A percentile compares a stretch with the other conserved stretches of the same genome.
These are phyloP conservation scores for Leuciscus waleckii DNA, from an alignment of 2,797 vertebrate species.

Conservation along the genomic window DNA sequence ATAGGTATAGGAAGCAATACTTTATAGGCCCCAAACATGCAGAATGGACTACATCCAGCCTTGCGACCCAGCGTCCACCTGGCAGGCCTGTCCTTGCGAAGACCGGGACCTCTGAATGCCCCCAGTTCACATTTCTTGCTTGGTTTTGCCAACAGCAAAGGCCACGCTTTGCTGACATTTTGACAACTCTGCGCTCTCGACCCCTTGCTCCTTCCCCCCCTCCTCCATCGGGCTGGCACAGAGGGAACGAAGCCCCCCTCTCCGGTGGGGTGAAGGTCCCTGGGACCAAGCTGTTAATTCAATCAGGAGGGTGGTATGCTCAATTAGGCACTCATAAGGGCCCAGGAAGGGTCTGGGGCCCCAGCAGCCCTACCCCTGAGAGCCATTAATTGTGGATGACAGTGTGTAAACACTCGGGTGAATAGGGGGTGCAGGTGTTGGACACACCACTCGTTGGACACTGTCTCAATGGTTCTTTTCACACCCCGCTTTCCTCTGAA, in stretches of 20 bases:
- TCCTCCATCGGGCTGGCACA: constrained; percentile 65
- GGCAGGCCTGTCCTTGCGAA: constrained; percentile 70
- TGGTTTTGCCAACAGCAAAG: constrained; percentile 74
- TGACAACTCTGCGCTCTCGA: constrained; percentile 67
- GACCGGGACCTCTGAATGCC: constrained; percentile 77
- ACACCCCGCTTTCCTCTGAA: constrained; percentile 79
- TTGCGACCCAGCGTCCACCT: constrained; percentile 49
- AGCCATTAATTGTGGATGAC: constrained; percentile 98
- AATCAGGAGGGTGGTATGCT: constrained; percentile 92
- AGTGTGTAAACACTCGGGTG: constrained; percentile 97
- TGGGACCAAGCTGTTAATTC: constrained; percentile 92
- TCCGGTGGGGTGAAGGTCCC: constrained; percentile 79
- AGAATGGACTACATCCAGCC: constrained; percentile 52
- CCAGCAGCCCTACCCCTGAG: constrained; percentile 73
- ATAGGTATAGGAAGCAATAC: background rate
- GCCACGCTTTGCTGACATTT: constrained; percentile 76
- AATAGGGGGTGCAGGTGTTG: constrained; percentile 97
- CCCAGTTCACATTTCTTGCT: constrained; percentile 78
- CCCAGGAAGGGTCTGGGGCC: constrained; percentile 88
- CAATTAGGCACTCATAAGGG: constrained; percentile 98
- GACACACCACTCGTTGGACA: constrained; percentile 76
- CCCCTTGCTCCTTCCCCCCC: constrained; percentile 59
- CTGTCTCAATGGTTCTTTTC: constrained; percentile 86
- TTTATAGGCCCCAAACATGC: background rate
- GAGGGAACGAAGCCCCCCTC: constrained; percentile 64